Conservation (phyloP, 2,797 vertebrate species). For the Nyctalus aviator region DNA sequence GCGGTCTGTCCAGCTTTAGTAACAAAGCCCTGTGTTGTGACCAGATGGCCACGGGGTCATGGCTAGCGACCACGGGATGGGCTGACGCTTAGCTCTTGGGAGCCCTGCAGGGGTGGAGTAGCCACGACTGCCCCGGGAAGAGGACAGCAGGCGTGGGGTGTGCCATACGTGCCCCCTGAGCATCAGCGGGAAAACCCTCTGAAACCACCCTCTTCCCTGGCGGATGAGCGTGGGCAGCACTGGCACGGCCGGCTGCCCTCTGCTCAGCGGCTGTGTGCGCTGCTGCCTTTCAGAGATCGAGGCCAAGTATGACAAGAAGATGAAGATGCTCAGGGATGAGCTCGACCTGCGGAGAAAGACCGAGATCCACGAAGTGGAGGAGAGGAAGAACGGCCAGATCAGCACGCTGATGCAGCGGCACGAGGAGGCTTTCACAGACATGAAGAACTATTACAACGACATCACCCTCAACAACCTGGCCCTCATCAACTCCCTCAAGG, state of each 20-base stretch:
- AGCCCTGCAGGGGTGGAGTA: background rate
- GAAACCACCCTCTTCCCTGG: fast-evolving
- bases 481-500: slow-evolving; percentile 88
- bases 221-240: background rate
- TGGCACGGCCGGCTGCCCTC: background rate
- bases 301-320: slow-evolving; percentile 89
- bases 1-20: background rate
- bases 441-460: slow-evolving; percentile 88
- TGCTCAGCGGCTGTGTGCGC: background rate
- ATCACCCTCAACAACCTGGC: slow-evolving; percentile 88
- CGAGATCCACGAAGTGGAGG: slow-evolving; percentile 89
- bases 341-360: slow-evolving; percentile 90
- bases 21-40: background rate
- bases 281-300: slow-evolving; percentile 89
- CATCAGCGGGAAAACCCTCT: background rate
- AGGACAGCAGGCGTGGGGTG: background rate
- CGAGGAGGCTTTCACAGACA: slow-evolving; percentile 88
- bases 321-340: slow-evolving; percentile 89
- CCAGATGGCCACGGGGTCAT: background rate
- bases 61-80: background rate
- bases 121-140: fast-evolving
- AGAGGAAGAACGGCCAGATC: slow-evolving; percentile 92
- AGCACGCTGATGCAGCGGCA: slow-evolving; percentile 88
- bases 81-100: background rate
- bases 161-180: background rate